Conservation (phyloP, 2,888 invertebrate species). For the Drosophila imparisetae region DNA sequence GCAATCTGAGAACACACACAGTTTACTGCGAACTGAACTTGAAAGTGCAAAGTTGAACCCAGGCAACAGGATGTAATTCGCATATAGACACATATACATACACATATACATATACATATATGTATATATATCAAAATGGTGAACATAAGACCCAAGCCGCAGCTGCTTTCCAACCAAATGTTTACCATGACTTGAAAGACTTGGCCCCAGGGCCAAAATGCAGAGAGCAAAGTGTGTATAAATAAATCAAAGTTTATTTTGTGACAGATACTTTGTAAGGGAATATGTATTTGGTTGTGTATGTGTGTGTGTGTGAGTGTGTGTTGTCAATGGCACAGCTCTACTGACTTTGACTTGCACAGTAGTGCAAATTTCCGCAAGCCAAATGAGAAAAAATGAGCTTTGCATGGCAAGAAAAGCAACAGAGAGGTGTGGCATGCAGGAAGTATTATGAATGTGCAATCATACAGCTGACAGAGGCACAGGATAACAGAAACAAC, state of each 20-base stretch:
- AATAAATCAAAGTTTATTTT: conserved; percentile 79
- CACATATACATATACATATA: not conserved
- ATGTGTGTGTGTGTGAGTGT: conserved; percentile 4
- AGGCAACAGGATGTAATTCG: conserved; percentile 24
- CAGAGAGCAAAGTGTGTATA: conserved; percentile 65
- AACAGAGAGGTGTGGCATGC: not conserved
- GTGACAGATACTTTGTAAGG: conserved; percentile 61
- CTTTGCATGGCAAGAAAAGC: conserved; percentile 36
- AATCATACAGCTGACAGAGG: conserved; percentile 63
- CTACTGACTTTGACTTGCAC: conserved; percentile 66
- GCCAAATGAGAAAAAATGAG: conserved; percentile 65
- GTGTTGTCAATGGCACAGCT: conserved; percentile 48
- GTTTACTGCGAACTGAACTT: conserved; percentile 47
- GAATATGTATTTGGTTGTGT: not conserved
- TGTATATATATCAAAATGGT: too few species aligned
- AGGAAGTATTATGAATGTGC: conserved; percentile 73
- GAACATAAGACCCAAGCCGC: not conserved
- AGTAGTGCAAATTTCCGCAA: conserved; percentile 71
- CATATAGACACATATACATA: not conserved
- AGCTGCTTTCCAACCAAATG: conserved; percentile 42
- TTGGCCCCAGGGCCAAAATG: conserved; percentile 47
- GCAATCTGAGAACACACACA: conserved; percentile 34
- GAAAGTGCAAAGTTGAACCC: conserved; percentile 51
- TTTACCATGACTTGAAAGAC: conserved; percentile 64
- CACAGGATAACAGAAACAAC: conserved; percentile 32